Base-by-base conservation (phyloP, 2,888 invertebrate genomes). In the Drosophila anomalata region DNA sequence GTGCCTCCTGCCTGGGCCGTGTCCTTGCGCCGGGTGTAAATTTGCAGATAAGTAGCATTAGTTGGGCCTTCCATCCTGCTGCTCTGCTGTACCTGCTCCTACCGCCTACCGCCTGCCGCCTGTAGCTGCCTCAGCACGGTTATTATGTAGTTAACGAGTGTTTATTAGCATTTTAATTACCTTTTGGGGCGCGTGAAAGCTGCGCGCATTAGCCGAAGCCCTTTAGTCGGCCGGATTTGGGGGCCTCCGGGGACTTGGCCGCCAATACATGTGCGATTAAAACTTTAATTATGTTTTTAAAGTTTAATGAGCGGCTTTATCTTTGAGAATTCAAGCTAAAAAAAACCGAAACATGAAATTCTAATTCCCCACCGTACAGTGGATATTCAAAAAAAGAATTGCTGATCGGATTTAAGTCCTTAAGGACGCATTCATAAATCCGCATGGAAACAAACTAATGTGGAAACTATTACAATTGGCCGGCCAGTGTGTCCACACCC, bases 161-260 rank as follows among this genome's bases (percentile, higher is more conserved):
- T 86, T 87, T 85, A 88, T 87, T 85, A 88, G 82, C 88, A 87
- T 87, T 87, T 88, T 87, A 87, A 88, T 87, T 87, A 87, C 82
- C 79, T 79, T 74, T 83, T 72, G 62, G 78, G 78, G 78, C 80
- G 83, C 80, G 80, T 85, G 85, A 83, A 84, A 79, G 82, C 82
- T 77, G 78, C 73, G 73, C 73, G 70, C 75, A 82, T 84, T 81
- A 84, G 84, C 77, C 78, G 75, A 73, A 12, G 44, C 22, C 77
- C 82, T 74, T 79, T 70, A 80, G 78, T 71, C 62, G 52, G 8
- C 26, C 26, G 44, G 36, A 44, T 24, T 33, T 42, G 48, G 17
- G 17, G 44, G 52, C 29, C 71, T 71, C 61, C 66, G 31, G 60
- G 78, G 82, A 68, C 60, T 65, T 48, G 56, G 48, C 53, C 51